A percentile compares a stretch with the other conserved stretches of the same genome.
phyloP scores from a whole-genome alignment of 37 sponge, comb jelly and placozoan species.

The Ephydatia muelleri region DNA sequence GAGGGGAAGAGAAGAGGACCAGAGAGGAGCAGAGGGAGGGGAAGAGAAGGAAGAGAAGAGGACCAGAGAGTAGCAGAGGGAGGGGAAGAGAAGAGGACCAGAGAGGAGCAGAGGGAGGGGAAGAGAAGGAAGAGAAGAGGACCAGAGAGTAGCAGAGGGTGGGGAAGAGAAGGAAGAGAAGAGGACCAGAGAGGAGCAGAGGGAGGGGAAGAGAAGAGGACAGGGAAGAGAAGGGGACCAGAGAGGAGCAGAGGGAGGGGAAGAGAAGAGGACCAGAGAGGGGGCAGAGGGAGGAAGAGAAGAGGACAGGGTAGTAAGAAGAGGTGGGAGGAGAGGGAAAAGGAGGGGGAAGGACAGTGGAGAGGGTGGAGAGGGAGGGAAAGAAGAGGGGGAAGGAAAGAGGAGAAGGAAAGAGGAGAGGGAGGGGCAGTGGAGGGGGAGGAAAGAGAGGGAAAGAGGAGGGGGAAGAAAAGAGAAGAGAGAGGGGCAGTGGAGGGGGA shows the following conservation, averaged over 20 bases:
- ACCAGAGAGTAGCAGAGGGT: no score
- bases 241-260: background rate
- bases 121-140: background rate
- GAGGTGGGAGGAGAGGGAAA: conserved; percentile 77
- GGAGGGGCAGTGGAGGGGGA: background rate
- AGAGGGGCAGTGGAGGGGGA: background rate
- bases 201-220: background rate
- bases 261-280: background rate
- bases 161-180: background rate
- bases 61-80: no score
- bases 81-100: background rate
- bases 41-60: background rate
- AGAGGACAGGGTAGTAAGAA: conserved; percentile 88
- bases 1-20: background rate
- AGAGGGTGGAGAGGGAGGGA: background rate
- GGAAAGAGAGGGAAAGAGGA: background rate
- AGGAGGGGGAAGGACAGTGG: background rate
- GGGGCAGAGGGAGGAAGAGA: no score
- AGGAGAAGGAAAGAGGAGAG: background rate
- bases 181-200: background rate
- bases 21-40: background rate
- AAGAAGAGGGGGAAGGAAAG: background rate
- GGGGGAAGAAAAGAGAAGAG: background rate
- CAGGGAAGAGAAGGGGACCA: background rate
- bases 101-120: background rate